These are phyloP conservation scores for Eledona agricola DNA, from an alignment of 2,888 invertebrate species.

Conservation along the genomic window DNA sequence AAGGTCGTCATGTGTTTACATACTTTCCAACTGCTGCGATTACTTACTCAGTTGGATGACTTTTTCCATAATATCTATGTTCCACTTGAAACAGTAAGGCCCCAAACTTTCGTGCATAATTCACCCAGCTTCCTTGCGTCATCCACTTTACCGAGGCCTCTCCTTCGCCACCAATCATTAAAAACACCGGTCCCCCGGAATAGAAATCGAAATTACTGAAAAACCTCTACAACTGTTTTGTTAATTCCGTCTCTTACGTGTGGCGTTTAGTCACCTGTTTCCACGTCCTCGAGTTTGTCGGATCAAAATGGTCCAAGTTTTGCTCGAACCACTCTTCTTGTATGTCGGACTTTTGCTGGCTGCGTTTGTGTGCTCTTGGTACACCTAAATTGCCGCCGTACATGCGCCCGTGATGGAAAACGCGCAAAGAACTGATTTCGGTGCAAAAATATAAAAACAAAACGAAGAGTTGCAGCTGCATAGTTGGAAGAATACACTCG, in stretches of 20 bases:
- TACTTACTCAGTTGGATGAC: conserved; percentile 76
- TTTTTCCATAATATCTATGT: conserved; percentile 93
- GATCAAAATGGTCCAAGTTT: conserved; percentile 83
- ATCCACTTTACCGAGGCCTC: conserved; percentile 86
- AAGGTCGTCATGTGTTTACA: too few species aligned
- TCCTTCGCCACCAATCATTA: conserved; percentile 96
- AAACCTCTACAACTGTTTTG: conserved; percentile 76
- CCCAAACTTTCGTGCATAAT: conserved; percentile 79
- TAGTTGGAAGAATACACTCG: too few species aligned
- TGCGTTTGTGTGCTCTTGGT: conserved; percentile 52
- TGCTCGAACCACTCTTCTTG: conserved; percentile 82
- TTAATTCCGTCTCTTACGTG: conserved; percentile 27
- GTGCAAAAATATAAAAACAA: too few species aligned
- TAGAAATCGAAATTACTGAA: conserved; percentile 80
- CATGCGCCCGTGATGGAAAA: too few species aligned
- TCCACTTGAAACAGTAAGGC: conserved; percentile 90
- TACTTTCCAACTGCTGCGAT: too few species aligned
- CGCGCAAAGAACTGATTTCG: too few species aligned
- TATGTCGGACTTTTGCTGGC: conserved; percentile 40
- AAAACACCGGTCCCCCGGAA: conserved; percentile 87
- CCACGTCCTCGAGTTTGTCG: conserved; percentile 76
- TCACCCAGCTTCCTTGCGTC: conserved; percentile 86
- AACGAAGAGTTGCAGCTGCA: too few species aligned
- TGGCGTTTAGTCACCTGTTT: conserved; percentile 71
- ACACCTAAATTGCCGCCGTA: conserved; percentile 62